phyloP scores from a whole-genome alignment of 1,140 invertebrate genomes.

The Leguminivora glycinivorella region DNA sequence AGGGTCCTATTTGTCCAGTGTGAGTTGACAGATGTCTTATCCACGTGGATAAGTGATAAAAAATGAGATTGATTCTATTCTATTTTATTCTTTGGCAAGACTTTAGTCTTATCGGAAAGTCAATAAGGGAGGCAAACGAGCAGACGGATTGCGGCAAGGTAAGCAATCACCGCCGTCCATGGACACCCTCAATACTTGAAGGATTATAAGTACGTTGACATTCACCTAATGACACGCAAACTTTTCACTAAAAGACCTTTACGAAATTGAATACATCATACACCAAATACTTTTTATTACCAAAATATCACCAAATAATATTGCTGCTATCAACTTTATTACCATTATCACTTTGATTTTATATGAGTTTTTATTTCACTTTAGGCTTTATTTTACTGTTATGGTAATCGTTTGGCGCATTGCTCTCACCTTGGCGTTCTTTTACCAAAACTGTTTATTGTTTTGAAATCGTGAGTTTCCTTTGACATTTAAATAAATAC shows the following conservation, averaged over 20 bases:
- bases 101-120: too few relatives aligned
- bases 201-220: neutral
- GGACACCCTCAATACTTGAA: too few relatives aligned
- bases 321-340: neutral
- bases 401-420: neutral
- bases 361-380: neutral
- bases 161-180: too few relatives aligned
- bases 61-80: too few relatives aligned
- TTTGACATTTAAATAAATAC: neutral
- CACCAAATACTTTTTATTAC: neutral
- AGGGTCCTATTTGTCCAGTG: too few relatives aligned
- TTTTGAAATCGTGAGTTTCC: neutral
- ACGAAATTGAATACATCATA: neutral
- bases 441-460: neutral
- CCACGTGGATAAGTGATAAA: too few relatives aligned
- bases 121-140: too few relatives aligned
- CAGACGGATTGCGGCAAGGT: too few relatives aligned
- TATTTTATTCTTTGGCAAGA: too few relatives aligned
- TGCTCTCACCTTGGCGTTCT: neutral
- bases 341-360: slow-evolving; percentile 3
- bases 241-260: neutral
- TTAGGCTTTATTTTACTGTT: neutral
- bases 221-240: neutral
- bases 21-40: too few relatives aligned
- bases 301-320: neutral